Evolutionary conservation across 1,140 invertebrate species (phyloP).

Genomic region (Diorhabda elongata): DNA sequence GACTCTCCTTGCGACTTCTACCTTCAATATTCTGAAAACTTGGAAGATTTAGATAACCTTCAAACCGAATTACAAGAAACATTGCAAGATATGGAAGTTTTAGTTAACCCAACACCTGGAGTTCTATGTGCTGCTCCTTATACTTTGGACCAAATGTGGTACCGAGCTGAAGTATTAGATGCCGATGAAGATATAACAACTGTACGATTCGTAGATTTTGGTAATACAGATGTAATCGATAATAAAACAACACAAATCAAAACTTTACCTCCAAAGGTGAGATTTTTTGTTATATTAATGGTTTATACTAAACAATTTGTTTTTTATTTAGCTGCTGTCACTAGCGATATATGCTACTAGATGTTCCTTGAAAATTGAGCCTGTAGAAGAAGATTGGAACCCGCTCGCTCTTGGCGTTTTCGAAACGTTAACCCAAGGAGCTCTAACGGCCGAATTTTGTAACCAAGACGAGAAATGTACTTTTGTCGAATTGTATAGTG

Average conservation of each 20-base stretch:
- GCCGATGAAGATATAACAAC: conserved; percentile 64
- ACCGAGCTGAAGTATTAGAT: conserved; percentile 74
- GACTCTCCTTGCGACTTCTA: conserved; percentile 65
- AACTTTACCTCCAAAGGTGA: conserved; percentile 51
- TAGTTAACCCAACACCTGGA: conserved; percentile 57
- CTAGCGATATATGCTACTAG: conserved; percentile 54
- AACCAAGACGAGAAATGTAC: conserved; percentile 58
- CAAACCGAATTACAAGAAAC: conserved; percentile 59
- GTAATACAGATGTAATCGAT: conserved; percentile 68
- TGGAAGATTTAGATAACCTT: conserved; percentile 51
- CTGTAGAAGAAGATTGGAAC: conserved; percentile 62
- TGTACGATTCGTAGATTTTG: conserved; percentile 79
- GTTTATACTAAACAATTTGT: background rate
- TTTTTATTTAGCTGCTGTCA: conserved; percentile 13
- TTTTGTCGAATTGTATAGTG: conserved; percentile 61
- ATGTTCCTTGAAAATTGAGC: conserved; percentile 62
- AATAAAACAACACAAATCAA: conserved; percentile 55
- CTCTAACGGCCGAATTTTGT: conserved; percentile 51
- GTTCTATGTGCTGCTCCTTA: conserved; percentile 69
- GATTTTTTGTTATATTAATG: background rate
- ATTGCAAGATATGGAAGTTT: conserved; percentile 48
- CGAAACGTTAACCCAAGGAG: conserved; percentile 47
- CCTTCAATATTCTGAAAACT: conserved; percentile 54
- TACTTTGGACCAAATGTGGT: conserved; percentile 71
- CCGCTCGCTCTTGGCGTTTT: conserved; percentile 58